Conservation (phyloP, 2,888 invertebrate genomes). For the Melipona bicolor region DNA sequence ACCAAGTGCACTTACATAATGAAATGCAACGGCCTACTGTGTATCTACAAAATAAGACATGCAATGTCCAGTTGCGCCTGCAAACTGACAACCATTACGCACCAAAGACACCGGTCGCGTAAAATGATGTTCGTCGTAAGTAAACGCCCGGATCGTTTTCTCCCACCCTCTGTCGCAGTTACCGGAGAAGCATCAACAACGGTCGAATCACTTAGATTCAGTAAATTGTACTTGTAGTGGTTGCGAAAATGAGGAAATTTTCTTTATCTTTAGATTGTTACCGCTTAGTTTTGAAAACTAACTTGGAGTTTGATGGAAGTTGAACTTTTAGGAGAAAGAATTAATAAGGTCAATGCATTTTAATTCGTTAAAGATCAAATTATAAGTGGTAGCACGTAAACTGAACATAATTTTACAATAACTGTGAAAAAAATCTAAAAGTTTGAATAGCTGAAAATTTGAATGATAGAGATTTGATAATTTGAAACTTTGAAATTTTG, state of each 20-base stretch:
- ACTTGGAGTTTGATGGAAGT: background rate
- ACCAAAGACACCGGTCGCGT: background rate
- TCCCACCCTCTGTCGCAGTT: background rate
- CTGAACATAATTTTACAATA: background rate
- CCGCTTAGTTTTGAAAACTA: background rate
- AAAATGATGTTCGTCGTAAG: background rate
- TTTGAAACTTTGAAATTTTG: background rate
- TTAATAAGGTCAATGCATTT: background rate
- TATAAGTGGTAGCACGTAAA: background rate
- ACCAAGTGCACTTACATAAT: constrained; percentile 53
- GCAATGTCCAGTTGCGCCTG: constrained; percentile 1
- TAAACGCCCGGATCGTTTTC: constrained; percentile 1
- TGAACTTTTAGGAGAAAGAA: background rate
- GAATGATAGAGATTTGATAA: no score
- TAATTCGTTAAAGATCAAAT: background rate
- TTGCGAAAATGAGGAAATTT: constrained; percentile 1
- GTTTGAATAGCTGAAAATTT: no score
- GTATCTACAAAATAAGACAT: constrained; percentile 29
- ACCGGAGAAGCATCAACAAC: background rate
- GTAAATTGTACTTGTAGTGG: background rate
- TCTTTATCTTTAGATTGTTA: background rate
- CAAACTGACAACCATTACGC: background rate
- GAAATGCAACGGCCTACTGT: constrained; percentile 38
- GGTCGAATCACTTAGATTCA: background rate
- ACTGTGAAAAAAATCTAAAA: background rate